These are phyloP conservation scores for Strongylocentrotus purpuratus DNA, from an alignment of 35 echinoderm and acorn worm species.

Conservation along the genomic window DNA sequence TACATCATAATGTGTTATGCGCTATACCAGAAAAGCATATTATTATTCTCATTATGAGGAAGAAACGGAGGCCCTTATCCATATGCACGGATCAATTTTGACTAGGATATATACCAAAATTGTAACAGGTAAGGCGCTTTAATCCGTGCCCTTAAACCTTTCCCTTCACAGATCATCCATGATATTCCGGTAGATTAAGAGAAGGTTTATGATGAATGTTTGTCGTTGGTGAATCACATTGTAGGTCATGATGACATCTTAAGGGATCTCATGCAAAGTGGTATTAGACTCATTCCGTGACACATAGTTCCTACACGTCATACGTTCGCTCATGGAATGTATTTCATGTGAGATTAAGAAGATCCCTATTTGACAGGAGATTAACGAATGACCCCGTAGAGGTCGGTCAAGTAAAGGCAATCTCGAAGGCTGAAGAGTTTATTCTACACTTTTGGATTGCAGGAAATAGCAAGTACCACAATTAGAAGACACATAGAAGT, in stretches of 20 bases:
- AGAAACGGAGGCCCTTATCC: background rate
- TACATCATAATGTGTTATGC: too few species aligned
- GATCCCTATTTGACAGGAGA: background rate
- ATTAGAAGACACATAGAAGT: background rate
- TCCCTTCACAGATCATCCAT: background rate
- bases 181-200: background rate
- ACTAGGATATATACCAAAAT: background rate
- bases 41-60: too few species aligned
- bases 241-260: background rate
- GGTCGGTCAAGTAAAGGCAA: background rate
- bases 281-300: background rate
- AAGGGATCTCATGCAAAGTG: background rate
- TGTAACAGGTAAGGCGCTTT: background rate
- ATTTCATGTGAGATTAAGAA: conserved; percentile 5
- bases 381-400: background rate
- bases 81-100: background rate
- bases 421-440: background rate
- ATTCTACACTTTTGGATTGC: background rate
- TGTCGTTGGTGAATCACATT: background rate
- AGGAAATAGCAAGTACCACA: background rate
- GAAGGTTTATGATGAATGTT: background rate
- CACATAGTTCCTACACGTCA: background rate
- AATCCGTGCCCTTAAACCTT: background rate
- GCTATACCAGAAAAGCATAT: too few species aligned
- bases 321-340: background rate